phyloP scores from a whole-genome alignment of 2,113 vertebrate genomes.

The Lota lota region DNA sequence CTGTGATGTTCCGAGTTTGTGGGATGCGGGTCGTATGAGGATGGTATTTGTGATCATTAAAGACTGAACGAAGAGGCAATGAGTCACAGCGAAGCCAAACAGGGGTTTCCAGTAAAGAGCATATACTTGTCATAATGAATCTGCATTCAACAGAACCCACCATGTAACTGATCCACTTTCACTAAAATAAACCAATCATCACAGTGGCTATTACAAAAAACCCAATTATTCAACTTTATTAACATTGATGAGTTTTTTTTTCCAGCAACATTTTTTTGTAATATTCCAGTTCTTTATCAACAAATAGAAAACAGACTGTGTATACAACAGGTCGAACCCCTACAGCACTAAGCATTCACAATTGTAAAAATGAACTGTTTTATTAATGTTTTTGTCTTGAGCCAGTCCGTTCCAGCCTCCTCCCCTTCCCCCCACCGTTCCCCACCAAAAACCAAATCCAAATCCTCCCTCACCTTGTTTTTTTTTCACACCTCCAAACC shows the following conservation, averaged over 20 bases:
- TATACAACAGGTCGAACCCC: slow-evolving; percentile 96
- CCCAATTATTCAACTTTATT: slow-evolving; percentile 99
- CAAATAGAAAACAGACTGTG: slow-evolving; percentile 99
- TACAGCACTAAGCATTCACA: slow-evolving; percentile 99
- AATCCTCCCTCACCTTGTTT: too few relatives aligned
- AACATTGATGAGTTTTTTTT: slow-evolving; percentile 85
- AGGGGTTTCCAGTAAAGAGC: too few relatives aligned
- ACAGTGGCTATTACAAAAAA: slow-evolving; percentile 84
- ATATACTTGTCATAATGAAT: too few relatives aligned
- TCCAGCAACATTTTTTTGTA: slow-evolving; percentile 68
- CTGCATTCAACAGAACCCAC: too few relatives aligned
- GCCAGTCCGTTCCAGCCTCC: slow-evolving; percentile 53
- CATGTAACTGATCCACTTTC: too few relatives aligned
- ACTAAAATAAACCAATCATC: slow-evolving; percentile 29
- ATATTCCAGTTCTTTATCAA: slow-evolving; percentile 87
- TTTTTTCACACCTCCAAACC: too few relatives aligned
- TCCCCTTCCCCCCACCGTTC: slow-evolving; percentile 5
- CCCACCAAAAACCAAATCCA: slow-evolving; percentile 1
- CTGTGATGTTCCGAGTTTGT: too few relatives aligned
- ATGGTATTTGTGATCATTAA: too few relatives aligned
- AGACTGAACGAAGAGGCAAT: too few relatives aligned
- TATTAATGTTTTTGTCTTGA: slow-evolving; percentile 46
- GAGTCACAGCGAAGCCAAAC: too few relatives aligned
- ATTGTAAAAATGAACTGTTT: slow-evolving; percentile 92
- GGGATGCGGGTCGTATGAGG: too few relatives aligned